Evolutionary conservation across 2,888 invertebrate species (phyloP), one percentile per base, ranked within the genome.

Genomic region (Arrhopalites spinosus): DNA sequence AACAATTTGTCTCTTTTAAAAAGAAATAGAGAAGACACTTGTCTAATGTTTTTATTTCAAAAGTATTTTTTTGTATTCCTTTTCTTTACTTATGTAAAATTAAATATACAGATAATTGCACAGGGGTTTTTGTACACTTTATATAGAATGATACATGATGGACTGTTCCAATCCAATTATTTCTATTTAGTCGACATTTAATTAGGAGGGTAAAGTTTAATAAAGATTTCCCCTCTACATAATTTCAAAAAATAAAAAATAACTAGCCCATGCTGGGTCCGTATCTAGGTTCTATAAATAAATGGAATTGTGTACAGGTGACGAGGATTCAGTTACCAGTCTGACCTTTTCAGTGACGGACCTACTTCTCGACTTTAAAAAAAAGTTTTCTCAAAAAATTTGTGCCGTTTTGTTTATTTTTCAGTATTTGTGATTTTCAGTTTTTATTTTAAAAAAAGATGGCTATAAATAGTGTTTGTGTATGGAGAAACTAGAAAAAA

Each of bases 141-240:
- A n/a, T n/a, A n/a, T n/a, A 59, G 2, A 7, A 23, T 23, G 20
- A 23, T 20, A 23, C 23, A 20, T n/a, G 1, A 59, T 11, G 23
- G 11, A 23, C 23, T 23, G 69, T 70, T 70, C 70, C 70, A 70
- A 70, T 70, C 70, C 70, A 70, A 70, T 70, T 70, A 70, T n/a
- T 29, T 59, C 53, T 15, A 36, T 30, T 29, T 69, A 56, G 27
- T n/a, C 11, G 20, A 36, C 59, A 59, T 56, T 70, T 23, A 70
- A 70, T 70, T 59, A 30, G 36, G 23, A 30, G 36, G 13, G 36
- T 23, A 25, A 64, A 25, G 25, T 56, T n/a, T n/a, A n/a, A 11
- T 30, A 17, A 43, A 36, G 20, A 20, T 50, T 56, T 53, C 17
- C 50, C 69, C 50, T n/a, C 15, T 5, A 25, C 36, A 43, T 20